These are phyloP conservation scores for Atherix ibis DNA, from an alignment of 2,888 invertebrate genomes.

Conservation along the genomic window DNA sequence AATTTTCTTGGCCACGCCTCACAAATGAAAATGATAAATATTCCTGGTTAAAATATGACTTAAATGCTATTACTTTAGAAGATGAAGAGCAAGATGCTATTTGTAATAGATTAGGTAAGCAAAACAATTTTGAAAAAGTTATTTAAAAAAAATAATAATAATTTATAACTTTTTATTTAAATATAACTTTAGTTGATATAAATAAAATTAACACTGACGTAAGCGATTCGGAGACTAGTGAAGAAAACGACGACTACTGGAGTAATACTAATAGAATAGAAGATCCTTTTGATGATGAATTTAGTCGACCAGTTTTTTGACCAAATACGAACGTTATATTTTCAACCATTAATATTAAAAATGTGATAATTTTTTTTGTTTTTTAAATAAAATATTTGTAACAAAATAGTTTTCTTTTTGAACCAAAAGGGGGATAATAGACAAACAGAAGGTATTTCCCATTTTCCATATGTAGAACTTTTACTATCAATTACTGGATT, in stretches of 20 bases:
- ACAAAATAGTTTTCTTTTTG: too few species aligned
- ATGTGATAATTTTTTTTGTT: not conserved
- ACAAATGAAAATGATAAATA: constrained; percentile 8
- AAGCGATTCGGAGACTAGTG: constrained; percentile 1
- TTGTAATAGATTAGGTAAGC: too few species aligned
- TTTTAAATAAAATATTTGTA: not conserved
- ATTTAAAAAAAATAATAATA: constrained; percentile 5
- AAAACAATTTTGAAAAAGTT: too few species aligned
- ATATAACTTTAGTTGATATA: not conserved
- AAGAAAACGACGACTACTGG: not conserved
- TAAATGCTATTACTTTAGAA: constrained; percentile 7
- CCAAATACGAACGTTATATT: too few species aligned
- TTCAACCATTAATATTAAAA: too few species aligned
- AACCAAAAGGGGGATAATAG: too few species aligned
- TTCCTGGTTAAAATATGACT: constrained; percentile 10
- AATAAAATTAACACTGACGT: not conserved
- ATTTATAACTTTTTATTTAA: not conserved
- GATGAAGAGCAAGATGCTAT: too few species aligned
- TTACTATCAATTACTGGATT: too few species aligned
- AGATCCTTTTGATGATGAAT: constrained; percentile 5
- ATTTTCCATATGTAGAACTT: too few species aligned
- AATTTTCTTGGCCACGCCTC: constrained; percentile 8
- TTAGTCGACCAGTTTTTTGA: too few species aligned
- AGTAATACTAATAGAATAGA: not conserved
- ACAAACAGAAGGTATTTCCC: too few species aligned